Base-by-base conservation (phyloP, 2,113 vertebrate genomes). In the Hippocampus abdominalis region DNA sequence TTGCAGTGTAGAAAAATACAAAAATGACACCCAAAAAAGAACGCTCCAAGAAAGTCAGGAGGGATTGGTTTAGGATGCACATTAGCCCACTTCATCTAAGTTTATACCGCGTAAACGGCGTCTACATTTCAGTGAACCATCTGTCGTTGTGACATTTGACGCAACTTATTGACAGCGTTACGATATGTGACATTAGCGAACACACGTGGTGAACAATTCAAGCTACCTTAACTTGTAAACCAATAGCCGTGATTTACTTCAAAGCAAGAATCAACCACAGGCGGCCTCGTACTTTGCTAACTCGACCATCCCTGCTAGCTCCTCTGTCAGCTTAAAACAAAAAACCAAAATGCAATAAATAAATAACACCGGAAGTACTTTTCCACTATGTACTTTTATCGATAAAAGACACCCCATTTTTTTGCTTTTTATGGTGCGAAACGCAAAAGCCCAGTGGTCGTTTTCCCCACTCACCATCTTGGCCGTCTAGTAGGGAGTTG, bases 401-500 rank as follows among this genome's bases (percentile, higher is more conserved):
- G 57, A 48, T 8, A 25, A 69, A 29, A 8, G 1, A 36, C 32
- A 15, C 2, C 8, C 0, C 9, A 32, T 73, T 3, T 2, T 70
- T 70, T 62, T 11, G 11, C 11, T 8, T 11, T 3, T 0, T 20
- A 9, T 39, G 36, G 32, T n/a, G 10, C 1, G 10, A 54, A n/a
- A 32, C 18, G 12, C 27, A 29, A 32, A 53, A 36, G 13, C 8
- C 20, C 7, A 9, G 3, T 27, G 56, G 1, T 23, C 56, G 57
- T 59, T 75, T 69, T 76, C 10, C 10, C 44, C 66, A 90, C 89
- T 89, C 75, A 91, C 89, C 89, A 91, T 91, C 25, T 87, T 73
- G 81, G 84, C 86, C 72, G 87, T 86, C 46, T 75, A 57, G 72
- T 80, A 57, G 70, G 83, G 84, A 86, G 80, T 81, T 76, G 77